Evolutionary conservation across 2,888 invertebrate genomes (phyloP), one percentile per base, ranked within the genome.

Genomic region (Sialis fuliginosa): DNA sequence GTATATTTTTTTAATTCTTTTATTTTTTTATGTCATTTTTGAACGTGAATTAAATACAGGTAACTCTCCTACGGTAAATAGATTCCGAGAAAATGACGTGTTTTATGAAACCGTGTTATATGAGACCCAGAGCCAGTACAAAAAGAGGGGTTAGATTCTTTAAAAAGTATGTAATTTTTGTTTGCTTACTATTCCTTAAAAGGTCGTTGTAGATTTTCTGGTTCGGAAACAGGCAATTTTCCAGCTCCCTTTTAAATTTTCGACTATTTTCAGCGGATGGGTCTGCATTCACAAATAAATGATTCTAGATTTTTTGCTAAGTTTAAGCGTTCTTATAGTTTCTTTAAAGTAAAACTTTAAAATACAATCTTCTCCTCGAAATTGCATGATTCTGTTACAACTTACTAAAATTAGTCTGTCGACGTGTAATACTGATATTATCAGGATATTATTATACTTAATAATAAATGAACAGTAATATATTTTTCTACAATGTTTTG

Each of bases 201-300:
- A 52, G 47, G 45, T 50, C 48, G 30, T 44, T 49, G 35, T 49
- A 47, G 32, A 49, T 44, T 33, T 44, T 39, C 12, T 33, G 45
- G 51, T 51, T 48, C 48, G 51, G 44, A 44, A 42, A 7, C 47
- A 51, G 30, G 39, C 45, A 46, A 31, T 48, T 51, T 48, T 48
- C 33, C 48, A 49, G 44, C 31, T 45, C 45, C 46, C 47, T 48
- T 52, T 51, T 49, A 42, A 52, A 49, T 52, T 49, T 51, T 47
- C 47, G 44, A n/a, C 48, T 48, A 44, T 48, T 50, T 48, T 51
- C 49, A n/a, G 48, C 10, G 46, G 39, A 50, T 48, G 49, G 48
- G 44, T 50, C 51, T 48, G 46, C 41, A 49, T 51, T 50, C 48
- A 49, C 46, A 47, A 52, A 51, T n/a, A 50, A 48, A 49, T 51